Evolutionary conservation across 2,113 vertebrate genomes (phyloP), one percentile per base, ranked within the genome.

Genomic region (Alouatta palliata): DNA sequence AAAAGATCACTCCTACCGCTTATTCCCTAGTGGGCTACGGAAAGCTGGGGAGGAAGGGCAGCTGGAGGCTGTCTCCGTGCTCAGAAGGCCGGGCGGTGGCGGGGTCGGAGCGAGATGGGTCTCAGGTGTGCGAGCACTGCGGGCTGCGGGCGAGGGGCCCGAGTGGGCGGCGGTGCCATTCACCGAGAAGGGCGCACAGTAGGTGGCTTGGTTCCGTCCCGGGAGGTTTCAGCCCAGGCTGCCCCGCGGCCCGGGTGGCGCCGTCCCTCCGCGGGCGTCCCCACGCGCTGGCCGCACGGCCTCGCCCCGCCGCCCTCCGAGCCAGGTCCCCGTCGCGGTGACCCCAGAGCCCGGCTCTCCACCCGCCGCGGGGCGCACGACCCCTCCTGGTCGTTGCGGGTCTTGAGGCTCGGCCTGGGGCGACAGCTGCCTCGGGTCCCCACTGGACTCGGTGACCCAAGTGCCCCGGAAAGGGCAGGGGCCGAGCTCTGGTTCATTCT

Each of bases 391-490:
- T 8, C 54, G 23, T 14, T 6, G 68, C 91, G 35, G 27, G 58
- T 49, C 37, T 76, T 13, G 70, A 52, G 27, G 61, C 61, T 2
- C 7, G 37, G 7, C 77, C 94, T 43, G 45, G 35, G 47, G 9
- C 21, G 61, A 35, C 45, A 21, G 75, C 40, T 3, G 16, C 21
- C 40, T 47, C 12, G 11, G 25, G 64, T 40, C 64, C 66, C 81
- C 43, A n/a, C 56, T 23, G 54, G 37, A 64, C 52, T 45, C 43
- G 8, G 23, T 0, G 56, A 17, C 96, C 54, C 43, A 3, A 61
- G 7, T 3, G 56, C 82, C 43, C 9, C 43, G 1, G 25, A 5
- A 30, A 1, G 3, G n/a, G 66, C 2, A 58, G 71, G 16, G 1
- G 49, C 71, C 91, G 2, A 58, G 8, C 6, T 20, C 64, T 6